Percentiles rank a stretch among this genome's conserved stretches.
These are phyloP conservation scores for Lepidurus couesii DNA, from an alignment of 1,140 invertebrate genomes.

Conservation along the genomic window DNA sequence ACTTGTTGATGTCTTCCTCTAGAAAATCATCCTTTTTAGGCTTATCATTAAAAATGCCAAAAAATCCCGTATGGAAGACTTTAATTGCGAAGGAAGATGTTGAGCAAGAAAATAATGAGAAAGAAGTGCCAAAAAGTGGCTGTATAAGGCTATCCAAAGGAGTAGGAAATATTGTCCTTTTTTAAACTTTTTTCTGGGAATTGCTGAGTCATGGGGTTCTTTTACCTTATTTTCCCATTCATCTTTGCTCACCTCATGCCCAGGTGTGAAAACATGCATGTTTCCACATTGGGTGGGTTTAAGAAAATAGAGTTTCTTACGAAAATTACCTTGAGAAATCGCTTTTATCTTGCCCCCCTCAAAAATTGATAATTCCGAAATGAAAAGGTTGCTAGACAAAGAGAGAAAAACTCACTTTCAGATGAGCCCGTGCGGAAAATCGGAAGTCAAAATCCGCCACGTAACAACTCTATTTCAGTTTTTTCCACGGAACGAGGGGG, in stretches of 20 bases:
- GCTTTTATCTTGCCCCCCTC: neutral
- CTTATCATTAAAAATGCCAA: neutral
- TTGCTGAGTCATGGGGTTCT: neutral
- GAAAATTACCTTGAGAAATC: neutral
- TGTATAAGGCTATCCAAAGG: too few species aligned
- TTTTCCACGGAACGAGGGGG: too few species aligned
- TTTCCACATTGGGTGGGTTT: neutral
- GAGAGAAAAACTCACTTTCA: neutral
- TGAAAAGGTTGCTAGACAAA: neutral
- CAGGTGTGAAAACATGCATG: neutral
- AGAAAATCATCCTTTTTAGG: neutral
- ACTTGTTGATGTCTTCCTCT: conserved; percentile 15
- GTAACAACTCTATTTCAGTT: too few species aligned
- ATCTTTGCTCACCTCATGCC: neutral
- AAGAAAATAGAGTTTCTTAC: neutral
- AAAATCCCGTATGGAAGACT: neutral
- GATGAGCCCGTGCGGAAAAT: neutral
- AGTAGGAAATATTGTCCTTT: neutral
- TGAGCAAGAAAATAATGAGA: neutral
- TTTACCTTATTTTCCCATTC: neutral
- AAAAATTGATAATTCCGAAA: neutral
- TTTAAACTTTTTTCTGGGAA: neutral
- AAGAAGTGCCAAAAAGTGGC: too few species aligned
- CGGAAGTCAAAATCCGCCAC: neutral
- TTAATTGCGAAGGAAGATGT: too few species aligned